Base-by-base conservation (phyloP, 64 coral and sea anemone species). In the Actinia equina region DNA sequence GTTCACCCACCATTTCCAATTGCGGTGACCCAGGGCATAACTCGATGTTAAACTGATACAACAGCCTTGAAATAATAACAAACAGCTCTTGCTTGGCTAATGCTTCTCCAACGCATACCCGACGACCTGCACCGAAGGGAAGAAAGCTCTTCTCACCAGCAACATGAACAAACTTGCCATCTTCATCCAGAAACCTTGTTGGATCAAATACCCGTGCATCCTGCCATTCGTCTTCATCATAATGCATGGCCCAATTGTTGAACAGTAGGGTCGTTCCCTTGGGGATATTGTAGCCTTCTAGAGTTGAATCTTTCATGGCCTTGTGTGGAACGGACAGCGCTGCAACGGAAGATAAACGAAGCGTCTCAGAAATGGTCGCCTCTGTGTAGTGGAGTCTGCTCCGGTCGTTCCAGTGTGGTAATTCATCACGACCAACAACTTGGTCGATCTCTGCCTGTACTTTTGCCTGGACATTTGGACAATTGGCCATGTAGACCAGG, bases 251-350 rank as follows among this genome's bases (percentile, higher is more conserved):
- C 45, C 45, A 49, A 49, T 4, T 2, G 45, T 49, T 49, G 45
- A 49, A 63, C 87, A 95, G 51, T 5, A 95, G 79, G 17, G 83
- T 56, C 10, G 94, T 92, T 17, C 83, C 90, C 87, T 95, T 95
- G 5, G 94, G 83, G 85, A 95, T 86, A 49, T 23, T 69, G 63
- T 92, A 95, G 53, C 94, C 94, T 44, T 56, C 78, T 59, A 95
- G 86, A 41, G 52, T 83, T 2, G 94, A 71, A 23, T 95, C 90
- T 43, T 49, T 43, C 18, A 82, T 92, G 4, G 90, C 65, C 41
- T 86, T 91, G 85, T 95, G 94, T 43, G 94, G 94, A 57, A 95
- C 2, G 25, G 82, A 71, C 13, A 95, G 65, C 42, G 94, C 90
- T 15, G 45, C 45, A 49, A 49, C 45, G 2, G 45, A 49, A 49